These are phyloP conservation scores for Dermolepida albohirtum DNA, from an alignment of 2,888 invertebrate genomes.

Conservation along the genomic window DNA sequence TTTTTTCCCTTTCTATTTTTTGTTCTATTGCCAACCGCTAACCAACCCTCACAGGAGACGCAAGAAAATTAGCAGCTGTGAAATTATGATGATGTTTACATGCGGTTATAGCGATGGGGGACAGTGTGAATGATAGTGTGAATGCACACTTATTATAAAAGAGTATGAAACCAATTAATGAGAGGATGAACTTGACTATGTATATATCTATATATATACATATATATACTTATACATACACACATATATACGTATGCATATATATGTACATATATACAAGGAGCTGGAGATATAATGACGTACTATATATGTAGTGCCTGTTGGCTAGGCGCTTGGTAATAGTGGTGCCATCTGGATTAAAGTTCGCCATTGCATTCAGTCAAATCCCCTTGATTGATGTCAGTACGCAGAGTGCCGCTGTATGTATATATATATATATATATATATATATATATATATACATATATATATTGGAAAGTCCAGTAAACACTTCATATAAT, in stretches of 20 bases:
- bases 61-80: slow-evolving; percentile 41
- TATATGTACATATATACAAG: too few relatives aligned
- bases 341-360: slow-evolving; percentile 17
- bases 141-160: slow-evolving; percentile 44
- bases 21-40: background rate
- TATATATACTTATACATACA: background rate
- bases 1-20: slow-evolving; percentile 1
- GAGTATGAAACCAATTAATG: slow-evolving; percentile 47
- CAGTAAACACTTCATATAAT: slow-evolving; percentile 17
- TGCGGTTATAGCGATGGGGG: slow-evolving; percentile 36
- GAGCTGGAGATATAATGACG: too few relatives aligned
- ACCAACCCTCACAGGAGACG: slow-evolving; percentile 18
- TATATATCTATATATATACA: too few relatives aligned
- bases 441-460: background rate
- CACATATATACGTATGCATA: too few relatives aligned
- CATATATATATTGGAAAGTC: slow-evolving; percentile 18
- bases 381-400: slow-evolving; percentile 29
- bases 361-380: slow-evolving; percentile 10
- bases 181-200: slow-evolving; percentile 33
- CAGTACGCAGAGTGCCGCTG: slow-evolving; percentile 2
- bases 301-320: slow-evolving; percentile 5
- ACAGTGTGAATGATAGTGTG: slow-evolving; percentile 42
- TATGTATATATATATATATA: slow-evolving; percentile 15
- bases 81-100: slow-evolving; percentile 45
- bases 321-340: background rate